These are phyloP conservation scores for Eurypyga helias DNA, from an alignment of 2,113 vertebrate species.

Conservation along the genomic window DNA sequence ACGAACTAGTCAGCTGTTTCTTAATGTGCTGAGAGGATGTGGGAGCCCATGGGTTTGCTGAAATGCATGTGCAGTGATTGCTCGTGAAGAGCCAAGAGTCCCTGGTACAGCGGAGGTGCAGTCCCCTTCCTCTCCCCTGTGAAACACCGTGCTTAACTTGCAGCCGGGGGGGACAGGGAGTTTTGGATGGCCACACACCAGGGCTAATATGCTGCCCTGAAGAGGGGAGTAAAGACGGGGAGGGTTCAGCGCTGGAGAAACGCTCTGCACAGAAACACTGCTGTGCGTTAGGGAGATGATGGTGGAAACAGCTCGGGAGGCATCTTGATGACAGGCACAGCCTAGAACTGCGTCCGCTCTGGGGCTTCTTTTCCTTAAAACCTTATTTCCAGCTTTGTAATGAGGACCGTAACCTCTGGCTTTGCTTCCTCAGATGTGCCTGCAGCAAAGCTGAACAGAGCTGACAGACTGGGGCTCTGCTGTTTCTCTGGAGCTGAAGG, in stretches of 20 bases:
- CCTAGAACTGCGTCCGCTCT: not conserved
- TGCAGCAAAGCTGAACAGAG: not conserved
- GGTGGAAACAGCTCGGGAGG: not conserved
- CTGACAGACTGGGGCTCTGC: not conserved
- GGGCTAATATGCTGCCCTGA: not conserved
- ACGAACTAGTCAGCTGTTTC: not conserved
- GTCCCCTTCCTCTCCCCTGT: not conserved
- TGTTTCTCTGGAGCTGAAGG: not conserved
- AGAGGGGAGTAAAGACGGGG: not conserved
- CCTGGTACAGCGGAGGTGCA: not conserved
- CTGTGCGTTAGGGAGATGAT: not conserved
- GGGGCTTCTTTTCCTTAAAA: not conserved
- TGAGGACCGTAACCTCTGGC: not conserved
- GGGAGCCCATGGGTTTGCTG: not conserved
- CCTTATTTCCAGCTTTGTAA: not conserved
- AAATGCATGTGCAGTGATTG: not conserved
- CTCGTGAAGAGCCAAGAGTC: not conserved
- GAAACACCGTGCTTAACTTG: rapidly evolving
- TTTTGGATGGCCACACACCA: not conserved
- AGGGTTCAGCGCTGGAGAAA: not conserved
- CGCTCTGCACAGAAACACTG: rapidly evolving
- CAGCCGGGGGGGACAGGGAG: not conserved
- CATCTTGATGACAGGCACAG: not conserved
- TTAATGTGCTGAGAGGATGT: not conserved
- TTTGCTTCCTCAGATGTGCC: not conserved